Base-by-base conservation (phyloP, 2,888 invertebrate species). In the Pycnomerus fuliginosus region DNA sequence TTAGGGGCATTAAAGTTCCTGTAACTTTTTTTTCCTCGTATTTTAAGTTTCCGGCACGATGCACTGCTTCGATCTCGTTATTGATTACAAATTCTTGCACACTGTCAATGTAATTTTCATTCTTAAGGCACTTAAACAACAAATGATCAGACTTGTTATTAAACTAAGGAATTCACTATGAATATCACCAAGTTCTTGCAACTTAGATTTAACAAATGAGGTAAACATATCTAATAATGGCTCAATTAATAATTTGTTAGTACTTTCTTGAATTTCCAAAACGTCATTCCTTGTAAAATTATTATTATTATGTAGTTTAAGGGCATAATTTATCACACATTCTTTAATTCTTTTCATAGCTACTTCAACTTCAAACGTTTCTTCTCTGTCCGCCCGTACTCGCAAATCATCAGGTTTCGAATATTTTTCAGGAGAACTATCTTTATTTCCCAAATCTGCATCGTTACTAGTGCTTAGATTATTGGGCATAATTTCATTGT, bases 61-160 rank as follows among this genome's bases (percentile, higher is more conserved):
- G 16, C 14, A 30, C 14, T 13, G 14, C 7, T 5, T 4, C 8
- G 3, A 14, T 14, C 8, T 7, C 30, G n/a, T 30, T 15, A 30
- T 30, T 14, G n/a, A 14, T 15, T 3, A 14, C 10, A 30, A 30
- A 30, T 13, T 30, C 30, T 30, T 13, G 10, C 10, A 30, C 4
- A 27, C 14, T 12, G 14, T 25, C 25, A 10, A 25, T 12, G 11
- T 25, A 25, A 4, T 10, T 12, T 10, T 25, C 10, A 25, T 25
- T 25, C 11, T 25, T 4, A 10, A 25, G 10, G 11, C 4, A 7
- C 3, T 25, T 25, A 12, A 25, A 25, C 25, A 25, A 25, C 10
- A 25, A 10, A 25, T 25, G 25, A 4, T 25, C 25, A 25, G 11
- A 25, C 7, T 25, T 7, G 25, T 8, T 25, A 25, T 10, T 7